Base-by-base conservation (phyloP, 2,888 invertebrate species). In the Stratiomys singularior region DNA sequence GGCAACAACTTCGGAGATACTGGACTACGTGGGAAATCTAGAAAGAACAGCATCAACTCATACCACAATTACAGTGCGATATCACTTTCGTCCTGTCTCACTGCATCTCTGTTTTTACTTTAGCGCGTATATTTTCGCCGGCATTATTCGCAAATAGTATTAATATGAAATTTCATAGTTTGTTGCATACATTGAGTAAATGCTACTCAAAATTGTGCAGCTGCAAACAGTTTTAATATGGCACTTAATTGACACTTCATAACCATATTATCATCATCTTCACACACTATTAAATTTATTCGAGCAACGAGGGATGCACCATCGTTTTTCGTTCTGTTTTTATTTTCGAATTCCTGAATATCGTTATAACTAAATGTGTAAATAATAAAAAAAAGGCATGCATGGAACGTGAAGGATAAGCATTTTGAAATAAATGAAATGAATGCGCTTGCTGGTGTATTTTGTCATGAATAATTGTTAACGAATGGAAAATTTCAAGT, bases 231-330 rank as follows among this genome's bases (percentile, higher is more conserved):
- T 74, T 74, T 74, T 37, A 60, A 74, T 74, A 52, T 74, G 74
- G 30, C 74, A 37, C 58, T 74, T 74, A 74, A 74, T 74, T 74
- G 74, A 74, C 74, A 74, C 74, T 74, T 74, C 44, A 58, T 60
- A 74, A 37, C 74, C 58, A 37, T 30, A 69, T 69, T 69, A 69
- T 69, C 69, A 69, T 69, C 69, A 25, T 18, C 23, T 25, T 25
- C 25, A 23, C 69, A 47, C n/a, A 23, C n/a, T 52, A 52, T 52
- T 52, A n/a, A 52, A 52, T 18, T 52, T 52, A 52, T 52, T 52
- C 15, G 37, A 37, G 37, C 37, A 52, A 13, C 15, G 18, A 52
- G 52, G 52, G 18, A 18, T 18, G 52, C 4, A 4, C 4, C 52
- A 52, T 5, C 7, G 4, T 52, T 9, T 52, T 52, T n/a, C n/a